Evolutionary conservation across 2,888 invertebrate genomes (phyloP).

Genomic region (Idaea straminata): DNA sequence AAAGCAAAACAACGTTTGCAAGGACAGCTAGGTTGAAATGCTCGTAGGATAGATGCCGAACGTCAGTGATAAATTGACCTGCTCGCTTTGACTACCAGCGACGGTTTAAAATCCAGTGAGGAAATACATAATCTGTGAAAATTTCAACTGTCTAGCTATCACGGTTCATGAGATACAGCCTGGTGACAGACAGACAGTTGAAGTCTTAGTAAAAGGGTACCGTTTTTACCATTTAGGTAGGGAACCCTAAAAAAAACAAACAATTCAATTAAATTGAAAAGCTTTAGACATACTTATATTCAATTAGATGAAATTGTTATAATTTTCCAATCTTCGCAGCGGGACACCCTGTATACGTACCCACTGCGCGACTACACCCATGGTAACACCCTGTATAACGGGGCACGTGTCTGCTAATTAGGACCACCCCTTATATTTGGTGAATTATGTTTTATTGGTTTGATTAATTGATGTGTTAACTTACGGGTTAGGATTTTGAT

Average conservation of each 20-base stretch:
- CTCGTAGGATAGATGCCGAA: no score
- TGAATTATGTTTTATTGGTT: not conserved
- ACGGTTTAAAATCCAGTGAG: no score
- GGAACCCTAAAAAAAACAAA: not conserved
- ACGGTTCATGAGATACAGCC: no score
- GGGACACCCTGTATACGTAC: not conserved
- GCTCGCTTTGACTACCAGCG: no score
- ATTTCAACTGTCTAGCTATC: no score
- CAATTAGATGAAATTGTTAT: constrained; percentile 3
- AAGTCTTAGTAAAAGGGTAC: not conserved
- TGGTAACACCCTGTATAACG: not conserved
- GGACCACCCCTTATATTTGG: not conserved
- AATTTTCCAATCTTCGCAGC: constrained; percentile 2
- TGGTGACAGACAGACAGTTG: no score
- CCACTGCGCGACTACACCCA: not conserved
- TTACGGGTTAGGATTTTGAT: not conserved
- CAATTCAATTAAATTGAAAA: not conserved
- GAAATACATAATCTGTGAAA: no score
- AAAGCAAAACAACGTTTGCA: no score
- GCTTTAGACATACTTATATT: not conserved
- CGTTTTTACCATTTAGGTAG: no score
- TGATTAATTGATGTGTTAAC: not conserved
- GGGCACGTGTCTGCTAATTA: constrained; percentile 3
- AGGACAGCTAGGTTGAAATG: no score
- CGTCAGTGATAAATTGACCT: no score